A percentile compares a stretch with the other conserved stretches of the same genome.
Conservation (phyloP, 2,888 invertebrate genomes). For the Agrotis puta region DNA sequence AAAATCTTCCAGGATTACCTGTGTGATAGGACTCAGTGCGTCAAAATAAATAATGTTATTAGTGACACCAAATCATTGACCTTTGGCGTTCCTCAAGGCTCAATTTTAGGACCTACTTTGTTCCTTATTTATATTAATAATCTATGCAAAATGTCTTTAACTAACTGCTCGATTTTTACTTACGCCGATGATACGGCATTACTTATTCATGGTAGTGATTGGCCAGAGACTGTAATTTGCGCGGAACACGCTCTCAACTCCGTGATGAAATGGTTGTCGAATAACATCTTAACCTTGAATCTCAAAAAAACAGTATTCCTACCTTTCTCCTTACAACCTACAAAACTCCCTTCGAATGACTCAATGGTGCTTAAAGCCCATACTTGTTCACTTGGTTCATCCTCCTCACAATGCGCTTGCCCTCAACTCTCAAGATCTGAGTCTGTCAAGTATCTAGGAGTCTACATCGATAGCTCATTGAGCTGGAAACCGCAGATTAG, state of each 20-base stretch:
- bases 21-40: background rate
- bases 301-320: conserved; percentile 3
- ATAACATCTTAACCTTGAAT: conserved; percentile 13
- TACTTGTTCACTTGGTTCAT: background rate
- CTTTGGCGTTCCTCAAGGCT: conserved; percentile 14
- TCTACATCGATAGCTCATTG: background rate
- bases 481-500: conserved; percentile 3
- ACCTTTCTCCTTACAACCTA: conserved; percentile 2
- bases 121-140: conserved; percentile 9
- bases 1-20: conserved; percentile 13
- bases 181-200: conserved; percentile 16
- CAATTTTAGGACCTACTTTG: conserved; percentile 2
- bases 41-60: conserved; percentile 12
- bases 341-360: background rate
- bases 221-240: conserved; percentile 3
- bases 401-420: background rate
- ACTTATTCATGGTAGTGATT: background rate
- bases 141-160: conserved; percentile 7
- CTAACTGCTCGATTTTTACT: no score
- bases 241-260: conserved; percentile 5
- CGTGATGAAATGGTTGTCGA: conserved; percentile 14
- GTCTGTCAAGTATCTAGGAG: conserved; percentile 4
- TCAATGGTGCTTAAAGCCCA: conserved; percentile 9
- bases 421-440: conserved; percentile 3
- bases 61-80: background rate